These are phyloP conservation scores for Portunus trituberculatus DNA, from an alignment of 1,140 invertebrate genomes.

Conservation along the genomic window DNA sequence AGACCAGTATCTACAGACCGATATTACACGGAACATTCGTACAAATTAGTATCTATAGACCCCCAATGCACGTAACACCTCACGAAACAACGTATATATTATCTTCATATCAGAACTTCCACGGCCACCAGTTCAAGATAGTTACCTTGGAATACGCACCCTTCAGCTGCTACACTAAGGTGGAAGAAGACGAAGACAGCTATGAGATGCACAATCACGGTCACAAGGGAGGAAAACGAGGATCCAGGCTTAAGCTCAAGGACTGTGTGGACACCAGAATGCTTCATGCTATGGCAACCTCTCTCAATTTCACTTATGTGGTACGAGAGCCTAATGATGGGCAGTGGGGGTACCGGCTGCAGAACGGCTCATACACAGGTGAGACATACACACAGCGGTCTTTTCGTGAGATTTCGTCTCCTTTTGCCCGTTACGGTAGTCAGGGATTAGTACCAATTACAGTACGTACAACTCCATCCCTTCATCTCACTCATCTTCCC, in stretches of 20 bases:
- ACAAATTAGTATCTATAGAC: background rate
- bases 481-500: background rate
- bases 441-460: too few species aligned
- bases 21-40: too few species aligned
- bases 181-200: background rate
- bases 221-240: background rate
- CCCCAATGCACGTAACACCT: background rate
- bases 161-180: slow-evolving; percentile 62
- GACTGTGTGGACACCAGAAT: slow-evolving; percentile 68
- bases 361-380: slow-evolving; percentile 68
- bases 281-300: slow-evolving; percentile 15
- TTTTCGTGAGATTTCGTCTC: too few species aligned
- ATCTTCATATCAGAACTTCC: slow-evolving; percentile 53
- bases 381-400: too few species aligned
- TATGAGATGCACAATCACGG: background rate
- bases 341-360: slow-evolving; percentile 56
- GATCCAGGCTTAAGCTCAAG: background rate
- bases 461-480: too few species aligned
- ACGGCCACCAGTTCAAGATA: slow-evolving; percentile 57
- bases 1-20: too few species aligned
- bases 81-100: background rate
- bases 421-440: too few species aligned
- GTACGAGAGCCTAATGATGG: slow-evolving; percentile 50
- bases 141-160: slow-evolving; percentile 70
- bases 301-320: slow-evolving; percentile 62